These are phyloP conservation scores for Masticophis lateralis DNA, from an alignment of 2,797 vertebrate genomes.

Conservation along the genomic window DNA sequence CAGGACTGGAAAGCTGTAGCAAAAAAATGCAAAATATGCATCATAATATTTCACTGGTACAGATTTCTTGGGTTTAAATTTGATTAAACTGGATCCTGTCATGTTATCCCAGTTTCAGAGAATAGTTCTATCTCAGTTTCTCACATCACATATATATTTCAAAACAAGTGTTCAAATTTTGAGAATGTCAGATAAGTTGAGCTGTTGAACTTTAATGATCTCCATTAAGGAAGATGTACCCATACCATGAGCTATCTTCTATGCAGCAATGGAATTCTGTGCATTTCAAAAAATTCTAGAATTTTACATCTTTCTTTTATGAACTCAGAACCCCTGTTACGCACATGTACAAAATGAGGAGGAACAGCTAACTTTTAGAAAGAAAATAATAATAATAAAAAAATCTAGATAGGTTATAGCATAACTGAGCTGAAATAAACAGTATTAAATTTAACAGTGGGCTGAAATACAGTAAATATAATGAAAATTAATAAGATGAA, in stretches of 20 bases:
- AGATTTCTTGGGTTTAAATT: not conserved
- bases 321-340: not conserved
- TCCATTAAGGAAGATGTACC: not conserved
- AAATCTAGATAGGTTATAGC: not conserved
- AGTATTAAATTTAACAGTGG: not conserved
- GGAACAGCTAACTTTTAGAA: not conserved
- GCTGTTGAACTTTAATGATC: not conserved
- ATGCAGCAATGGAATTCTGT: not conserved
- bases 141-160: not conserved
- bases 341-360: not conserved
- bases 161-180: not conserved
- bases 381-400: not conserved
- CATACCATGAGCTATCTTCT: not conserved
- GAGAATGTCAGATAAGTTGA: not conserved
- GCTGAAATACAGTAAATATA: not conserved
- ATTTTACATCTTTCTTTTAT: not conserved
- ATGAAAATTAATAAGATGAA: not conserved
- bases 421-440: not conserved
- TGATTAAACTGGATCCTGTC: too few relatives aligned
- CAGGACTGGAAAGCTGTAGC: constrained; percentile 84
- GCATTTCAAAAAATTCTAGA: not conserved
- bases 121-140: not conserved
- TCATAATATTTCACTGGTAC: not conserved
- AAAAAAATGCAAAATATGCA: not conserved
- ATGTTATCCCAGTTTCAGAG: not conserved